Percentiles rank a stretch among this genome's conserved stretches.
phyloP scores from a whole-genome alignment of 2,113 vertebrate species.

The Alosa alosa region DNA sequence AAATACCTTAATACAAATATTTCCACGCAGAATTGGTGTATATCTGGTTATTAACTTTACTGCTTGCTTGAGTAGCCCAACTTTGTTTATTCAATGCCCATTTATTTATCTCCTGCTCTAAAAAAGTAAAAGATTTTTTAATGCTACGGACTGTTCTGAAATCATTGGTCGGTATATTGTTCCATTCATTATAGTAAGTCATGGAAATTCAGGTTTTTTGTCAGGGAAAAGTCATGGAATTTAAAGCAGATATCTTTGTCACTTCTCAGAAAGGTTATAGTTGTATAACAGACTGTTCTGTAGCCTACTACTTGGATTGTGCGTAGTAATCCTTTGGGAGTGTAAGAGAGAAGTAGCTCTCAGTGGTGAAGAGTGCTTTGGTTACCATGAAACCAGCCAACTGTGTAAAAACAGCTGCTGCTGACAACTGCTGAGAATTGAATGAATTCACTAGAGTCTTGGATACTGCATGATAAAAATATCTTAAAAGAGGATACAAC shows the following conservation, averaged over 20 bases:
- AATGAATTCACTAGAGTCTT: background rate
- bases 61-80: no score
- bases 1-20: no score
- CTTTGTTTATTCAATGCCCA: no score
- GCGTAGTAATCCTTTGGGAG: background rate
- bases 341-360: background rate
- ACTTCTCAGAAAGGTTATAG: background rate
- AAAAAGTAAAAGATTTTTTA: no score
- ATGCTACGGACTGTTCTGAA: no score
- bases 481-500: background rate
- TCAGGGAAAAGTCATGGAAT: no score
- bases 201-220: no score
- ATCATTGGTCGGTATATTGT: no score
- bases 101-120: no score
- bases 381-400: conserved; percentile 1
- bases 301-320: background rate
- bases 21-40: no score
- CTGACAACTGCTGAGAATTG: background rate
- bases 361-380: background rate
- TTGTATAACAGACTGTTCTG: background rate
- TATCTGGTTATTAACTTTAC: no score
- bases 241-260: background rate
- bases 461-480: conserved; percentile 3
- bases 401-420: conserved; percentile 1
- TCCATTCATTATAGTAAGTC: no score